Evolutionary conservation across 2,888 invertebrate species (phyloP).

Genomic region (Caenorhabditis sinica): DNA sequence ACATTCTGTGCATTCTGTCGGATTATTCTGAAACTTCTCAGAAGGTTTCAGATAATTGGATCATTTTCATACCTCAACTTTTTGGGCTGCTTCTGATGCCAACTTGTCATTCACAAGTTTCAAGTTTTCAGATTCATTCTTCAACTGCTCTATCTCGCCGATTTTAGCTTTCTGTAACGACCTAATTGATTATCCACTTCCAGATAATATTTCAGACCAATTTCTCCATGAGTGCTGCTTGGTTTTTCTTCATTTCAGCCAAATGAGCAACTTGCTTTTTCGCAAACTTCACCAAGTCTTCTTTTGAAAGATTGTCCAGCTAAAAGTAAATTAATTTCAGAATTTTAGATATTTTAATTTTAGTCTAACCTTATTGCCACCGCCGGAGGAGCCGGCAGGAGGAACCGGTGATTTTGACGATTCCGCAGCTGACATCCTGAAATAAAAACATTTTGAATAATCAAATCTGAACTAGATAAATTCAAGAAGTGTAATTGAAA

Average conservation of each 20-base stretch:
- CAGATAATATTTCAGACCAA: constrained; percentile 14
- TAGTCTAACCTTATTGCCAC: constrained; percentile 48
- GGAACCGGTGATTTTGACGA: constrained; percentile 56
- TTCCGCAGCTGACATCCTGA: constrained; percentile 50
- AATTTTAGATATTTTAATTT: neutral
- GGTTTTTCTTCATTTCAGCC: constrained; percentile 59
- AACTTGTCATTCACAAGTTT: constrained; percentile 51
- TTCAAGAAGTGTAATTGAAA: neutral
- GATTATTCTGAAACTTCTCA: constrained; percentile 50
- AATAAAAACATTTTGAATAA: neutral
- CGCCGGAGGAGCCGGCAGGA: constrained; percentile 30
- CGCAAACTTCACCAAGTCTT: constrained; percentile 64
- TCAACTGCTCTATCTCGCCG: constrained; percentile 39
- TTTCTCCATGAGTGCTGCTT: constrained; percentile 56
- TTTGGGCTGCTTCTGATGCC: constrained; percentile 41
- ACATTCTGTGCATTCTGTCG: constrained; percentile 56
- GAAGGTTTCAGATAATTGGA: neutral
- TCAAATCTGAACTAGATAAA: neutral
- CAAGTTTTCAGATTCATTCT: constrained; percentile 43
- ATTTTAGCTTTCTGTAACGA: constrained; percentile 46
- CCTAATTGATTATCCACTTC: neutral
- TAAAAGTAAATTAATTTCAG: neutral
- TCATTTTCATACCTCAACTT: constrained; percentile 34
- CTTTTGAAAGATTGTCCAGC: constrained; percentile 58
- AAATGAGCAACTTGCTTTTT: constrained; percentile 65